phyloP scores from a whole-genome alignment of 2,797 vertebrate species.

The Gorsachius magnificus region DNA sequence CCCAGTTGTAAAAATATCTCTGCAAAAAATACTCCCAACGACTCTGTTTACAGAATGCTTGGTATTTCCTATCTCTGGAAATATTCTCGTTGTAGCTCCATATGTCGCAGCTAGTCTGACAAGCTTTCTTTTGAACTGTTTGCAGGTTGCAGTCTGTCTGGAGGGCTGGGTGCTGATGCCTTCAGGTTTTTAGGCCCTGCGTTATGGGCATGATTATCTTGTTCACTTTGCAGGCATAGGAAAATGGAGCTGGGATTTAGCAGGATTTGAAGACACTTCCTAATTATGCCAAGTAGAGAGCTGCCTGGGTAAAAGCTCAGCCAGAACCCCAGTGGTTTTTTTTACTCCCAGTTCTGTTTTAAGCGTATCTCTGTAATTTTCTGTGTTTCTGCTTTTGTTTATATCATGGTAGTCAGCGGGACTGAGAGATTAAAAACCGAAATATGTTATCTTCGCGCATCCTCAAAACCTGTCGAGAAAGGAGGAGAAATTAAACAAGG shows the following conservation, averaged over 20 bases:
- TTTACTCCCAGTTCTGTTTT: conserved; percentile 30
- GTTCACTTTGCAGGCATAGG: conserved; percentile 58
- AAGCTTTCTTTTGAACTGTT: conserved; percentile 56
- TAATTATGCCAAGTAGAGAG: conserved; percentile 32
- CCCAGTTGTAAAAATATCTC: conserved; percentile 59
- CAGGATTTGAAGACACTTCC: conserved; percentile 48
- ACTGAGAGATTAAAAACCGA: conserved; percentile 29
- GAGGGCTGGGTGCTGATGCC: conserved; percentile 63
- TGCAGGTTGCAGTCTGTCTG: conserved; percentile 65
- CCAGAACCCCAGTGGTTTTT: conserved; percentile 41
- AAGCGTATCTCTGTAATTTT: conserved; percentile 43
- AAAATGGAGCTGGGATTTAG: conserved; percentile 11
- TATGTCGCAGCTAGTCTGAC: conserved; percentile 65
- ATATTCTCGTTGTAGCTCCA: conserved; percentile 50
- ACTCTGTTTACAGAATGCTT: conserved; percentile 65
- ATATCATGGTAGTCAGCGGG: conserved; percentile 35
- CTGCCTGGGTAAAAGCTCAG: conserved; percentile 14
- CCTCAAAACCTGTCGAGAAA: conserved; percentile 58
- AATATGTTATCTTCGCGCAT: conserved; percentile 36
- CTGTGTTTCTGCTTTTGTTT: conserved; percentile 64
- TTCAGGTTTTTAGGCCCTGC: conserved; percentile 53
- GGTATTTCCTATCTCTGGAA: conserved; percentile 67
- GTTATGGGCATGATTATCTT: conserved; percentile 60
- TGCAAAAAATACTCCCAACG: conserved; percentile 17
- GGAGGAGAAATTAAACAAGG: conserved; percentile 64